Conservation (phyloP, 2,888 invertebrate genomes). For the Nemurella pictetii region DNA sequence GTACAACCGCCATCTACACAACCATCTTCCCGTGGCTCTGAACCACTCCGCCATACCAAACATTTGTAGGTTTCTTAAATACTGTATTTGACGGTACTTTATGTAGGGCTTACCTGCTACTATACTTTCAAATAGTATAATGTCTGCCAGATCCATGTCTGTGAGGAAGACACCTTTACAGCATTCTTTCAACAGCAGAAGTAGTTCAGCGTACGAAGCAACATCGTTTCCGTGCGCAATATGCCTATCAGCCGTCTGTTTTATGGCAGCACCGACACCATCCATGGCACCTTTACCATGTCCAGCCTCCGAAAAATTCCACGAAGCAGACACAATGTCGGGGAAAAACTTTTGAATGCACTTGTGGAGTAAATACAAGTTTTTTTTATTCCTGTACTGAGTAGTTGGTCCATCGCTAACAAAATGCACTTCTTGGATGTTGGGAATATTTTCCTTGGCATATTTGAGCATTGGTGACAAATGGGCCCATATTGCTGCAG, state of each 20-base stretch:
- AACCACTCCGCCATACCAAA: too few relatives aligned
- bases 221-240: background rate
- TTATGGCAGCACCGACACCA: slow-evolving; percentile 47
- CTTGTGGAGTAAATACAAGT: slow-evolving; percentile 46
- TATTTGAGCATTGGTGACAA: slow-evolving; percentile 46
- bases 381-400: slow-evolving; percentile 49
- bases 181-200: too few relatives aligned
- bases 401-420: slow-evolving; percentile 49
- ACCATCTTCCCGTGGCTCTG: too few relatives aligned
- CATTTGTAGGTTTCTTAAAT: too few relatives aligned
- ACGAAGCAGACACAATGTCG: slow-evolving; percentile 42
- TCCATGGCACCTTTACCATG: slow-evolving; percentile 49
- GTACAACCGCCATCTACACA: too few relatives aligned
- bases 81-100: too few relatives aligned
- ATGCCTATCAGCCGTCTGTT: slow-evolving; percentile 44
- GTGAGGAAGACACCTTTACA: too few relatives aligned
- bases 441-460: slow-evolving; percentile 29
- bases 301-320: slow-evolving; percentile 49
- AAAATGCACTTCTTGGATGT: slow-evolving; percentile 46
- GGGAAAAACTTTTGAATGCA: slow-evolving; percentile 39
- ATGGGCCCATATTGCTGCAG: slow-evolving; percentile 51
- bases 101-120: too few relatives aligned
- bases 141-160: too few relatives aligned
- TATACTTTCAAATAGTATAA: too few relatives aligned
- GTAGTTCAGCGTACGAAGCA: too few relatives aligned